A percentile compares a stretch with the other conserved stretches of the same genome.
Evolutionary conservation across 2,888 invertebrate genomes (phyloP).

Genomic region (Cepaea hortensis): DNA sequence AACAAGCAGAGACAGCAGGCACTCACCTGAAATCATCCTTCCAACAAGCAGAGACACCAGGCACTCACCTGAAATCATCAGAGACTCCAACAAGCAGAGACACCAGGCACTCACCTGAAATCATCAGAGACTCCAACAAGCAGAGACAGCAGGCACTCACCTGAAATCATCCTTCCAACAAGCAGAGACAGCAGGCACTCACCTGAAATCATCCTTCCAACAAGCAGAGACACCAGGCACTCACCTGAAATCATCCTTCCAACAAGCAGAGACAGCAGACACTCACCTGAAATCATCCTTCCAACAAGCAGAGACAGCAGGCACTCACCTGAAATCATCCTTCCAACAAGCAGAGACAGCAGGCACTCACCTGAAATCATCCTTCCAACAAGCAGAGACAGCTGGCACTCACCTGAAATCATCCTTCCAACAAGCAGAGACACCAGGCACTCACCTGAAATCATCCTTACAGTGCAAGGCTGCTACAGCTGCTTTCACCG

Average conservation of each 20-base stretch:
- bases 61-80: conserved; percentile 64
- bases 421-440: conserved; percentile 61
- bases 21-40: conserved; percentile 68
- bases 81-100: background rate
- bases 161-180: no score
- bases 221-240: conserved; percentile 23
- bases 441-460: conserved; percentile 68
- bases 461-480: conserved; percentile 62
- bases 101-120: conserved; percentile 66
- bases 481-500: conserved; percentile 68
- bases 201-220: background rate
- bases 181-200: background rate
- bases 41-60: conserved; percentile 64
- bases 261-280: conserved; percentile 65
- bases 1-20: background rate
- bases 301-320: conserved; percentile 64
- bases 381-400: background rate
- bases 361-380: no score
- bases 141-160: background rate
- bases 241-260: conserved; percentile 68
- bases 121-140: conserved; percentile 55
- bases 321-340: conserved; percentile 57
- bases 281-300: conserved; percentile 66
- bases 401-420: conserved; percentile 67
- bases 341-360: no score